These are phyloP conservation scores for Macrophya annulata DNA, from an alignment of 2,888 invertebrate genomes.

Conservation along the genomic window DNA sequence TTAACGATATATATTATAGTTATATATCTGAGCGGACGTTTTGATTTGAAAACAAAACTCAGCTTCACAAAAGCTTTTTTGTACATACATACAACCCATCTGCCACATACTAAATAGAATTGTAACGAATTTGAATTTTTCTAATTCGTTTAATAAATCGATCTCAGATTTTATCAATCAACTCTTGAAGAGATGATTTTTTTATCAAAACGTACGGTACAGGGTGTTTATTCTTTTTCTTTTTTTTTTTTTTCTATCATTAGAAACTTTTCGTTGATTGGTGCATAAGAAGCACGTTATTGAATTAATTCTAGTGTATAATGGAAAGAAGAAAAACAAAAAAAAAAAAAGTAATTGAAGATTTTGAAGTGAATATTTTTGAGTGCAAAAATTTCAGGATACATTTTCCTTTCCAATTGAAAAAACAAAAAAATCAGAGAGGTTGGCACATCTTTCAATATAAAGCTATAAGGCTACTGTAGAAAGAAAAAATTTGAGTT, in stretches of 20 bases:
- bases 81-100: slow-evolving; percentile 17
- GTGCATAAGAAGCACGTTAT: slow-evolving; percentile 35
- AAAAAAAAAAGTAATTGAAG: slow-evolving; percentile 25
- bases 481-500: background rate
- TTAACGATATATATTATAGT: slow-evolving; percentile 60
- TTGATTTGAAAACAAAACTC: slow-evolving; percentile 46
- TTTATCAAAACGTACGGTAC: slow-evolving; percentile 35
- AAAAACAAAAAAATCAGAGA: background rate
- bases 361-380: slow-evolving; percentile 19
- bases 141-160: slow-evolving; percentile 5
- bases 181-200: slow-evolving; percentile 12
- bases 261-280: slow-evolving; percentile 45
- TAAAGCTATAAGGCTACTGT: background rate
- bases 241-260: slow-evolving; percentile 28
- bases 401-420: background rate
- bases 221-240: background rate
- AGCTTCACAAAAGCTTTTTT: slow-evolving; percentile 41
- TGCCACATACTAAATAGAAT: slow-evolving; percentile 34
- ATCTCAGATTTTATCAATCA: slow-evolving; percentile 38
- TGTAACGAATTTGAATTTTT: slow-evolving; percentile 18
- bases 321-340: slow-evolving; percentile 14
- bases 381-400: slow-evolving; percentile 8
- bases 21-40: slow-evolving; percentile 30
- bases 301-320: slow-evolving; percentile 39
- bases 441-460: background rate